These are phyloP conservation scores for Leptocoma aspasia DNA, from an alignment of 2,113 vertebrate species.

Conservation along the genomic window DNA sequence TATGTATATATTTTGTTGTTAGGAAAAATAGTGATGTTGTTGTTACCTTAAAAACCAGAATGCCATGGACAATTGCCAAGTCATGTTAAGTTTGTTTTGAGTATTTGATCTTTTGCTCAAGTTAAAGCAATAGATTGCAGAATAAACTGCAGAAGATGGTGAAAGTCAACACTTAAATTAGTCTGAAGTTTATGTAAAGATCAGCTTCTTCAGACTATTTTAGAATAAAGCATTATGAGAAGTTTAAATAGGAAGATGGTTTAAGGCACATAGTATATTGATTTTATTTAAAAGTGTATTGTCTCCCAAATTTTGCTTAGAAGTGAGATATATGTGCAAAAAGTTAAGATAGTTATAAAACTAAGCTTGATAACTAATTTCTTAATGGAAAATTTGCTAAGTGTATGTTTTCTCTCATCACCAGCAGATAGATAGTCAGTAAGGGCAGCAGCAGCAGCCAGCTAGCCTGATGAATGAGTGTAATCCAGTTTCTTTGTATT, in stretches of 20 bases:
- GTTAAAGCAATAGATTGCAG: slow-evolving; percentile 64
- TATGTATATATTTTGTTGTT: slow-evolving; percentile 42
- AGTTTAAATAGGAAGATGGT: slow-evolving; percentile 68
- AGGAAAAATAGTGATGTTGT: slow-evolving; percentile 50
- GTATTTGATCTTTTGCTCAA: slow-evolving; percentile 65
- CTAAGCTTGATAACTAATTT: slow-evolving; percentile 59
- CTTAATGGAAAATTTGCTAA: slow-evolving; percentile 62
- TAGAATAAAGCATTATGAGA: slow-evolving; percentile 39
- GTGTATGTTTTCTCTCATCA: slow-evolving; percentile 58
- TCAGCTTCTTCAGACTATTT: slow-evolving; percentile 68
- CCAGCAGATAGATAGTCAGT: slow-evolving; percentile 74
- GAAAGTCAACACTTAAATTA: slow-evolving; percentile 33
- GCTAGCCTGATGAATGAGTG: slow-evolving; percentile 25
- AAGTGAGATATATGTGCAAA: slow-evolving; percentile 58
- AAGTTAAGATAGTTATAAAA: slow-evolving; percentile 68
- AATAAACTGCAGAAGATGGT: slow-evolving; percentile 49
- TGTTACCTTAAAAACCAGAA: slow-evolving; percentile 61
- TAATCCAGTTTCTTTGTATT: slow-evolving; percentile 84
- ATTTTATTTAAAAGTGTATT: slow-evolving; percentile 66
- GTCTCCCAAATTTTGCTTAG: slow-evolving; percentile 70
- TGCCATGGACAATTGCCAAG: slow-evolving; percentile 78
- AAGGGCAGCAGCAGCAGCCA: slow-evolving; percentile 63
- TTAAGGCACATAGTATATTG: slow-evolving; percentile 62
- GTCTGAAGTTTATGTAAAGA: slow-evolving; percentile 73
- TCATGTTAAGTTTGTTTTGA: slow-evolving; percentile 69